Conservation (phyloP, 2,888 invertebrate genomes). For the Lepidochitona cinerea region DNA sequence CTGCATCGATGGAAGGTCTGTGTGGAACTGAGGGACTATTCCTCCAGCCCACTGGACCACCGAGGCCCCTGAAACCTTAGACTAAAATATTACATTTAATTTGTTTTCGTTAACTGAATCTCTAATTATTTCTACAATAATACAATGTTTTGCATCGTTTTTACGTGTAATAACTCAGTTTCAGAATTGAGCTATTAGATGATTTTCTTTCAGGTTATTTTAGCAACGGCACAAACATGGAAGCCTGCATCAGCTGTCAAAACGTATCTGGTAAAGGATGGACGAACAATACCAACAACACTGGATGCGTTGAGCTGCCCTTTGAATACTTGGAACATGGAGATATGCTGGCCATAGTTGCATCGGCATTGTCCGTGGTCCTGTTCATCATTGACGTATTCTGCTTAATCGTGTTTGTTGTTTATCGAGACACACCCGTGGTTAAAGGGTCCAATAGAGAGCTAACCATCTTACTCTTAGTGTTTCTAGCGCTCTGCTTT, state of each 20-base stretch:
- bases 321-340: slow-evolving; percentile 4
- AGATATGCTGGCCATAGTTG: slow-evolving; percentile 3
- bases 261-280: not conserved
- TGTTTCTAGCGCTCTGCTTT: not conserved
- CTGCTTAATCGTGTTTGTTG: not conserved
- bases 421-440: slow-evolving; percentile 11
- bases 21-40: too few relatives aligned
- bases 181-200: too few relatives aligned
- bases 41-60: too few relatives aligned
- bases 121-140: too few relatives aligned
- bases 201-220: not conserved
- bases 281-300: slow-evolving; percentile 6
- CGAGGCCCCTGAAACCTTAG: too few relatives aligned
- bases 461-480: not conserved
- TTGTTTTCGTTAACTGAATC: too few relatives aligned
- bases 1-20: too few relatives aligned
- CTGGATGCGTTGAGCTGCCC: slow-evolving; percentile 4
- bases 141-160: too few relatives aligned
- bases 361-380: not conserved
- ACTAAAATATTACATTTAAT: too few relatives aligned
- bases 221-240: not conserved
- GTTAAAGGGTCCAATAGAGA: slow-evolving; percentile 10
- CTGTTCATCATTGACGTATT: not conserved
- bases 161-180: too few relatives aligned
- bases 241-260: not conserved